phyloP scores from a whole-genome alignment of 2,888 invertebrate species.

The Strigamia crassipes region DNA sequence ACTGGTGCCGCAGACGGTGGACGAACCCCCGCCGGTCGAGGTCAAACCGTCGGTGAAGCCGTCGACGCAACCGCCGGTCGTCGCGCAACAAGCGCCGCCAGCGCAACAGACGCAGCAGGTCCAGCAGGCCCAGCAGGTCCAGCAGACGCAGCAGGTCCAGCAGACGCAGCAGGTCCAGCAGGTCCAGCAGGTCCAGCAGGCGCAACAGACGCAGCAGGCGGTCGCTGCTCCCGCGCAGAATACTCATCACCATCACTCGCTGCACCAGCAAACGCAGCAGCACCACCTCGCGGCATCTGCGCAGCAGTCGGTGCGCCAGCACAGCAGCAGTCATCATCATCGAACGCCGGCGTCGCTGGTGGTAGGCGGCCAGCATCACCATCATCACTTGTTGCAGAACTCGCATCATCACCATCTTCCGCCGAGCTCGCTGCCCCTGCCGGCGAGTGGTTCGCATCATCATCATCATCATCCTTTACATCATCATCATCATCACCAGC shows the following conservation, averaged over 20 bases:
- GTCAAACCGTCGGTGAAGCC: not conserved
- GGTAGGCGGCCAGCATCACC: not conserved
- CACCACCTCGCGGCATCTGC: not conserved
- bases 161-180: not conserved
- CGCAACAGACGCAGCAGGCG: constrained; percentile 2
- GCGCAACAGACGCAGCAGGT: not conserved
- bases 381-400: not conserved
- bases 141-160: not conserved
- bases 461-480: constrained; percentile 30
- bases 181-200: not conserved
- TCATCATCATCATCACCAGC: constrained; percentile 36
- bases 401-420: constrained; percentile 27
- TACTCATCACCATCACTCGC: constrained; percentile 23
- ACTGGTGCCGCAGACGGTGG: not conserved
- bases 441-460: constrained; percentile 14
- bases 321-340: not conserved
- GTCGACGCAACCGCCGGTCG: not conserved
- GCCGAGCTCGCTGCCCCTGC: constrained; percentile 8
- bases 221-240: not conserved
- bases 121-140: not conserved
- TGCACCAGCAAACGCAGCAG: constrained; percentile 39
- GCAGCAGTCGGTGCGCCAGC: not conserved
- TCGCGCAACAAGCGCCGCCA: too few relatives aligned
- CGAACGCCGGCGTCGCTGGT: not conserved
- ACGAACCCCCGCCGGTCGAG: not conserved